Evolutionary conservation across 2,888 invertebrate species (phyloP).

Genomic region (Gymnosoma rotundatum): DNA sequence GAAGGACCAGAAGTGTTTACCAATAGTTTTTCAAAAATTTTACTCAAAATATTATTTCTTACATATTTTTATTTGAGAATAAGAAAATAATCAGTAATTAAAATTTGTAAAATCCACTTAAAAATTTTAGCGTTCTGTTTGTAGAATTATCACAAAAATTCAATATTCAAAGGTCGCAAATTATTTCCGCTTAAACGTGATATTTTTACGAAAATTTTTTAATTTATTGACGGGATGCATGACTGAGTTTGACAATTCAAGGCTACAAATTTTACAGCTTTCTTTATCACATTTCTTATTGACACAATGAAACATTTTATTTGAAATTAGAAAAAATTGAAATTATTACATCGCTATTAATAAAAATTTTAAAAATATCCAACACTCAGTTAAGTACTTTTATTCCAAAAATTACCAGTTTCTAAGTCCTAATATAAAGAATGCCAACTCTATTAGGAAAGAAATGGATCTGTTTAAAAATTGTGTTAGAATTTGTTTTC

Average conservation of each 20-base stretch:
- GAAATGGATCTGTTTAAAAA: no score
- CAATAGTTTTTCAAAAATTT: background rate
- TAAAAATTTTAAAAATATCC: no score
- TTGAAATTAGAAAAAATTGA: no score
- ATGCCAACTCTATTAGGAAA: no score
- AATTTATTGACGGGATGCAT: conserved; percentile 66
- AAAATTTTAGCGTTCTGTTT: conserved; percentile 40
- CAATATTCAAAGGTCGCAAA: background rate
- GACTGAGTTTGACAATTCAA: conserved; percentile 65
- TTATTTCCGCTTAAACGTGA: conserved; percentile 56
- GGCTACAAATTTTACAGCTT: conserved; percentile 19
- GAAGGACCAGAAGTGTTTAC: no score
- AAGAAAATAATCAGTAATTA: conserved; percentile 32
- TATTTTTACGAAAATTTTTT: conserved; percentile 42
- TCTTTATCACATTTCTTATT: conserved; percentile 3
- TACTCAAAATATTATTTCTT: conserved; percentile 26
- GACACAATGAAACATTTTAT: background rate
- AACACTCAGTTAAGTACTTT: no score
- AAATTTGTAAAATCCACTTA: conserved; percentile 39
- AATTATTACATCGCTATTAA: no score
- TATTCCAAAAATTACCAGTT: no score
- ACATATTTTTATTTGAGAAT: conserved; percentile 38
- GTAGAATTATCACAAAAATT: conserved; percentile 23
- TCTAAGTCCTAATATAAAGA: no score
- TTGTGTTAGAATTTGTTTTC: no score